A percentile compares a stretch with the other conserved stretches of the same genome.
These are phyloP conservation scores for Rhagologus leucostigma DNA, from an alignment of 2,113 vertebrate genomes.

Conservation along the genomic window DNA sequence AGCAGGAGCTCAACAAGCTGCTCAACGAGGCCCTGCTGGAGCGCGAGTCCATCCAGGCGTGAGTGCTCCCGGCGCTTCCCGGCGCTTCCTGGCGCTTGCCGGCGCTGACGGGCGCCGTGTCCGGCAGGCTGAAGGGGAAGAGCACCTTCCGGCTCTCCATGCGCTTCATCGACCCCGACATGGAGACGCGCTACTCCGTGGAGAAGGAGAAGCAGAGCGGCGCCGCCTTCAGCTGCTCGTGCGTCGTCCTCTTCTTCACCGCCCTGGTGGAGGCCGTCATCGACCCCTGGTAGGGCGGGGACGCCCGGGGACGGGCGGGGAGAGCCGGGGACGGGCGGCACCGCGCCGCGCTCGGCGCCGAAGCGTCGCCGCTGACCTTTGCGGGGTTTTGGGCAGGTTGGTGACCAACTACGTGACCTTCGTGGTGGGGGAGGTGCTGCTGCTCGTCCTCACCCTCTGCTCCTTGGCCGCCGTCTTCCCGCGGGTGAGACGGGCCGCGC, in stretches of 20 bases:
- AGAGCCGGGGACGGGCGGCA: accelerated
- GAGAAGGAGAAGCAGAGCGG: neutral
- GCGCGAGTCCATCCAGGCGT: neutral
- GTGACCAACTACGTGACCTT: neutral
- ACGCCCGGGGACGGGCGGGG: accelerated
- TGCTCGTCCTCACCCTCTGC: neutral
- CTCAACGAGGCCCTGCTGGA: neutral
- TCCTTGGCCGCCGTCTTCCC: neutral
- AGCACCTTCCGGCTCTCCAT: neutral
- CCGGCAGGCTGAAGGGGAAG: neutral
- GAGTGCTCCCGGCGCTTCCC: neutral
- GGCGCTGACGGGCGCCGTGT: no score
- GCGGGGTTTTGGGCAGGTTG: neutral
- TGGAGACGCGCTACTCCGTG: neutral
- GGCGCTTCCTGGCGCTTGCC: no score
- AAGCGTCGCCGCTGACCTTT: no score
- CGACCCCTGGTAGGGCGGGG: neutral
- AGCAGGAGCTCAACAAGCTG: neutral
- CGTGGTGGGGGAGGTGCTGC: neutral
- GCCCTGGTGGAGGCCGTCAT: neutral
- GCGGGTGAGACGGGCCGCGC: neutral
- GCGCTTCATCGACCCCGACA: neutral
- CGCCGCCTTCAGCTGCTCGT: neutral
- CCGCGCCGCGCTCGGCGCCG: no score
- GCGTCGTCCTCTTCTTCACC: neutral